Evolutionary conservation across 1,140 invertebrate species (phyloP).

Genomic region (Heterodera carotae): DNA sequence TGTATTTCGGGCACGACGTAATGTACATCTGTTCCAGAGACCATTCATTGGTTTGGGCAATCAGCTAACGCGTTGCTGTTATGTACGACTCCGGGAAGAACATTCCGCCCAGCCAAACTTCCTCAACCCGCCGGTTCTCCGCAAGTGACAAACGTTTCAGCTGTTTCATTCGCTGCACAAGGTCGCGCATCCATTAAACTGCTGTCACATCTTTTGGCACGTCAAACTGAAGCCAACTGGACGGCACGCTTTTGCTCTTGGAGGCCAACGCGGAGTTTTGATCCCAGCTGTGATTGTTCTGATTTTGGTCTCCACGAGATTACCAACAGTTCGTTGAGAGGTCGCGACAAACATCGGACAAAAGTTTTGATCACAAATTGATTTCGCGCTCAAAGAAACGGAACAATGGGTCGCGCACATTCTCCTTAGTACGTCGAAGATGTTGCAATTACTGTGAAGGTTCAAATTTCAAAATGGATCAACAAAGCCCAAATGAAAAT

Average conservation of each 20-base stretch:
- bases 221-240: constrained; percentile 84
- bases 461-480: background rate
- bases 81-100: constrained; percentile 98
- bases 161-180: constrained; percentile 88
- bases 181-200: constrained; percentile 98
- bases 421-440: constrained; percentile 85
- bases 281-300: constrained; percentile 92
- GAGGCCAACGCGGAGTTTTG: constrained; percentile 85
- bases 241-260: constrained; percentile 78
- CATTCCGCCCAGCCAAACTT: constrained; percentile 89
- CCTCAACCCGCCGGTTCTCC: constrained; percentile 81
- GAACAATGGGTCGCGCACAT: constrained; percentile 94
- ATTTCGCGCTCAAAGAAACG: constrained; percentile 95
- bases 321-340: constrained; percentile 80
- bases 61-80: constrained; percentile 80
- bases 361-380: constrained; percentile 82
- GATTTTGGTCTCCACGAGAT: constrained; percentile 96
- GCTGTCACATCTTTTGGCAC: constrained; percentile 92
- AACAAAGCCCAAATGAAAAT: no score
- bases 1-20: no score
- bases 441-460: constrained; percentile 69
- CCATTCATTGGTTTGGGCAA: constrained; percentile 71
- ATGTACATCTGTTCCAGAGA: constrained; percentile 90
- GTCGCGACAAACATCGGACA: constrained; percentile 86
- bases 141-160: constrained; percentile 81